Evolutionary conservation across 2,888 invertebrate genomes (phyloP).

Genomic region (Tortricodes alternella): DNA sequence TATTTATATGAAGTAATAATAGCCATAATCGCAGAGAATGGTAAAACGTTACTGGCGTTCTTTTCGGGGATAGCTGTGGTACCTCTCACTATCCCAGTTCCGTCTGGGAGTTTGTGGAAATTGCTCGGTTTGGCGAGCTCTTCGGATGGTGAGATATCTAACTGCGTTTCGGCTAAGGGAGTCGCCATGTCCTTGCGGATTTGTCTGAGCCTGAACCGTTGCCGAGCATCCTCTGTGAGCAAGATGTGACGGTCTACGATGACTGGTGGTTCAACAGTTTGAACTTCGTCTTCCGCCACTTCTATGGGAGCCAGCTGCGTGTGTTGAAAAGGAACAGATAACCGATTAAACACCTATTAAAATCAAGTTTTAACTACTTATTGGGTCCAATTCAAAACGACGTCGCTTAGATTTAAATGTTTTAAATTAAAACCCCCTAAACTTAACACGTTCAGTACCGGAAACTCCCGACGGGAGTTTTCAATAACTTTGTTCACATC

Average conservation of each 20-base stretch:
- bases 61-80: conserved; percentile 59
- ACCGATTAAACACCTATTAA: no score
- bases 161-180: conserved; percentile 56
- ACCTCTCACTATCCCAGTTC: conserved; percentile 82
- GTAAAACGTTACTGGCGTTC: conserved; percentile 64
- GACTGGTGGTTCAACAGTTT: conserved; percentile 48
- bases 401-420: no score
- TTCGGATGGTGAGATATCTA: conserved; percentile 59
- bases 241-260: conserved; percentile 62
- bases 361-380: no score
- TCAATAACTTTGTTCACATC: no score
- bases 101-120: conserved; percentile 83
- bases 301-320: conserved; percentile 57
- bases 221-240: conserved; percentile 65
- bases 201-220: conserved; percentile 65
- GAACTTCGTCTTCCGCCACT: conserved; percentile 59
- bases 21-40: conserved; percentile 83
- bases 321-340: no score
- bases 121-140: conserved; percentile 83
- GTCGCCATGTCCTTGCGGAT: conserved; percentile 61
- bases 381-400: no score
- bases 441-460: no score
- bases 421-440: no score
- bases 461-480: no score
- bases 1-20: conserved; percentile 84